Evolutionary conservation across 2,113 vertebrate species (phyloP).

Genomic region (Lutjanus erythropterus): DNA sequence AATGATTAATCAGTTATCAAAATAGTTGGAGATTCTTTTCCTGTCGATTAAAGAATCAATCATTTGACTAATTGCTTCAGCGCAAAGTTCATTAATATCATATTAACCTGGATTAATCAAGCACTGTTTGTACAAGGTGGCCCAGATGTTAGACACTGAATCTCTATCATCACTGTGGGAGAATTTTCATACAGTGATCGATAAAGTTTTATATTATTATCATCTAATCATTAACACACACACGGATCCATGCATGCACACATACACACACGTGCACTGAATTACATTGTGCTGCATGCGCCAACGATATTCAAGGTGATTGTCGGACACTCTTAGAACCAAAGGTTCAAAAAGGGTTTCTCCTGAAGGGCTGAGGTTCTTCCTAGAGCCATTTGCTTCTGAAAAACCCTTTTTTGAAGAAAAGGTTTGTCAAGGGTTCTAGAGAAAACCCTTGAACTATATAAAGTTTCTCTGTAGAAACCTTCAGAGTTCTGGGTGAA

Average conservation of each 20-base stretch:
- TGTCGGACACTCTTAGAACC: too few species aligned
- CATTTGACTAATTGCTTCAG: not conserved
- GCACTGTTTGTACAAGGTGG: not conserved
- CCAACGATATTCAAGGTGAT: slow-evolving; percentile 51
- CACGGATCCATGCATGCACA: not conserved
- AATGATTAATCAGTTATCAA: not conserved
- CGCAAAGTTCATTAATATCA: not conserved
- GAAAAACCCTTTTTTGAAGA: too few species aligned
- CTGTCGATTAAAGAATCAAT: not conserved
- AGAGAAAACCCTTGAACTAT: too few species aligned
- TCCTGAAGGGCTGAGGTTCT: too few species aligned
- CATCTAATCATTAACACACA: not conserved
- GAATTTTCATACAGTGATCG: not conserved
- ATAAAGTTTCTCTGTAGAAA: too few species aligned
- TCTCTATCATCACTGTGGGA: not conserved
- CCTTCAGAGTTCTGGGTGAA: too few species aligned
- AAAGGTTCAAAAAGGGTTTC: too few species aligned
- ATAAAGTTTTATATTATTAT: slow-evolving; percentile 7
- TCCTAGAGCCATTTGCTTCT: too few species aligned
- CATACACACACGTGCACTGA: not conserved
- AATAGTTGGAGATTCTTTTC: not conserved
- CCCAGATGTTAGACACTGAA: not conserved
- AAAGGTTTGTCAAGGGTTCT: too few species aligned
- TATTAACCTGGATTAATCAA: not conserved
- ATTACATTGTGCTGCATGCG: not conserved